A percentile compares a stretch with the other conserved stretches of the same genome.
Conservation (phyloP, 2,797 vertebrate genomes). For the Xiphophorus birchmanni region DNA sequence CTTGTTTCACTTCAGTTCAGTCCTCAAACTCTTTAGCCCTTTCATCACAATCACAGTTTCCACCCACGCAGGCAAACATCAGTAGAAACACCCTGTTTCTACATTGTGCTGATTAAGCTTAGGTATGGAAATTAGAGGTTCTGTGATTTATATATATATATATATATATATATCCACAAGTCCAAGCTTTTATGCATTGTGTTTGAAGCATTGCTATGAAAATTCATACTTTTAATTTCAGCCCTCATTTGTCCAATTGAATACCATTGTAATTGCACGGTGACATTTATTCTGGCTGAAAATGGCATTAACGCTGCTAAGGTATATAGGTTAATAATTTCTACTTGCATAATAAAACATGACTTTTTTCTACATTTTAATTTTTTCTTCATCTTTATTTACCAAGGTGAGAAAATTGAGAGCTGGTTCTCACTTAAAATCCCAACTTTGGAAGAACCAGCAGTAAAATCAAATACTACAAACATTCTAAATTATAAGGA, state of each 20-base stretch:
- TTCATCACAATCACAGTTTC: neutral
- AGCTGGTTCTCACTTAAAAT: neutral
- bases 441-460: neutral
- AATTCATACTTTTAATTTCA: neutral
- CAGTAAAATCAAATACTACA: neutral
- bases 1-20: slow-evolving; percentile 7
- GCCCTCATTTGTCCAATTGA: neutral
- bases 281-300: neutral
- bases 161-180: neutral
- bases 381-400: neutral
- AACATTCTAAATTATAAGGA: no score
- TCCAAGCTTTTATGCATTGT: neutral
- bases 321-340: neutral
- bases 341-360: neutral
- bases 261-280: neutral
- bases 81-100: neutral
- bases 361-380: neutral
- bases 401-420: neutral
- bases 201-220: neutral
- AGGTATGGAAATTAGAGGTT: slow-evolving; percentile 1
- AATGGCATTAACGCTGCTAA: neutral
- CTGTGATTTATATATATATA: neutral
- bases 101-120: neutral
- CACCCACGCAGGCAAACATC: neutral
- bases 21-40: slow-evolving; percentile 21